Evolutionary conservation across 2,888 invertebrate species (phyloP).

Genomic region (Drosophila villosipedis): DNA sequence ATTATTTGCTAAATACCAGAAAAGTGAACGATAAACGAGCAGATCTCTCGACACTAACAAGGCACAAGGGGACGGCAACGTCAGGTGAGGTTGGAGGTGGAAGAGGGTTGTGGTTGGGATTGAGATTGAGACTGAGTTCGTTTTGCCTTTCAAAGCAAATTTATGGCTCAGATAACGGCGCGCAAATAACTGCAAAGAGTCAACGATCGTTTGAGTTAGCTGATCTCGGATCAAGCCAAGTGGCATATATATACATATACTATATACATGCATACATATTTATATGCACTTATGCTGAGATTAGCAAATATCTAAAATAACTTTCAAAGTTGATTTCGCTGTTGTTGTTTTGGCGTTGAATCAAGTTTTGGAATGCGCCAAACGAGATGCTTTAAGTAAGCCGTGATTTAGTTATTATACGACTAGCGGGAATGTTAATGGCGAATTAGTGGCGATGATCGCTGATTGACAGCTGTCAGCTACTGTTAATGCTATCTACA

Average conservation of each 20-base stretch:
- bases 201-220: conserved; percentile 40
- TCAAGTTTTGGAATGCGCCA: conserved; percentile 19
- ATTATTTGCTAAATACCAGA: conserved; percentile 81
- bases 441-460: not conserved
- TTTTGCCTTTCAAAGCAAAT: conserved; percentile 41
- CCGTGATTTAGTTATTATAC: conserved; percentile 35
- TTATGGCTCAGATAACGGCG: conserved; percentile 53
- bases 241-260: conserved; percentile 1
- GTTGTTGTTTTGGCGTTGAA: conserved; percentile 8
- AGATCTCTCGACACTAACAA: conserved; percentile 10
- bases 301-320: conserved; percentile 28
- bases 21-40: conserved; percentile 63
- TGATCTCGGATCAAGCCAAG: conserved; percentile 28
- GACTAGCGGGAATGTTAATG: conserved; percentile 18
- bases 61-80: conserved; percentile 3
- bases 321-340: conserved; percentile 27
- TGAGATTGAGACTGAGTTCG: not conserved
- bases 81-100: not conserved
- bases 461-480: not conserved
- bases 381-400: conserved; percentile 1
- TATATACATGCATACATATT: not conserved
- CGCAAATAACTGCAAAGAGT: conserved; percentile 34
- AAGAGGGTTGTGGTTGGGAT: not conserved
- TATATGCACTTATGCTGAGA: conserved; percentile 7
- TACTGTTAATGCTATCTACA: not conserved